A percentile compares a stretch with the other conserved stretches of the same genome.
phyloP scores from a whole-genome alignment of 1,140 invertebrate genomes.

The Drosophila watanabei region DNA sequence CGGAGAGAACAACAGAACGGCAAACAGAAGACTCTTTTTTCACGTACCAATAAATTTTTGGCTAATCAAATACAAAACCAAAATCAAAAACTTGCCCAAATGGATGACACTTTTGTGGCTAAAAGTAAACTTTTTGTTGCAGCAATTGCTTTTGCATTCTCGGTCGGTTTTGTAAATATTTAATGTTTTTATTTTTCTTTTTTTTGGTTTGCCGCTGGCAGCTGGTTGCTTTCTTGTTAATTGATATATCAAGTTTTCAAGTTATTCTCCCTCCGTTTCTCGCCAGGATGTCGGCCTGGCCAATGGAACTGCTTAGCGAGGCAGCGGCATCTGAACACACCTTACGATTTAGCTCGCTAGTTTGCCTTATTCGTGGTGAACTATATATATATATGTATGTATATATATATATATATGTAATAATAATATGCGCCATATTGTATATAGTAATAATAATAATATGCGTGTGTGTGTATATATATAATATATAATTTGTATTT shows the following conservation, averaged over 20 bases:
- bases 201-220: constrained; percentile 67
- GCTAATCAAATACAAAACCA: constrained; percentile 38
- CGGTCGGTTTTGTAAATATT: constrained; percentile 46
- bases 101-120: constrained; percentile 18
- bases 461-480: constrained; percentile 61
- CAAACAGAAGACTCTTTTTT: constrained; percentile 63
- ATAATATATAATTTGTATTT: constrained; percentile 67
- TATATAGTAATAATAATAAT: constrained; percentile 76
- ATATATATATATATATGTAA: constrained; percentile 73
- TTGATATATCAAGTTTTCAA: constrained; percentile 66
- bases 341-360: constrained; percentile 57
- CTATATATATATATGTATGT: constrained; percentile 58
- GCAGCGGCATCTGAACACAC: constrained; percentile 56
- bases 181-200: constrained; percentile 26
- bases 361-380: constrained; percentile 44
- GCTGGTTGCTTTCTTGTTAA: constrained; percentile 65
- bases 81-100: constrained; percentile 24
- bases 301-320: constrained; percentile 60
- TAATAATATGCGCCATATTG: constrained; percentile 78
- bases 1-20: constrained; percentile 63
- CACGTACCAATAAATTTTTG: constrained; percentile 58
- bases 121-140: constrained; percentile 23
- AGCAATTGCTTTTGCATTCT: constrained; percentile 27
- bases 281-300: constrained; percentile 35
- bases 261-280: constrained; percentile 19